Conservation (phyloP, 2,797 vertebrate species). For the Adrianichthys oophorus region DNA sequence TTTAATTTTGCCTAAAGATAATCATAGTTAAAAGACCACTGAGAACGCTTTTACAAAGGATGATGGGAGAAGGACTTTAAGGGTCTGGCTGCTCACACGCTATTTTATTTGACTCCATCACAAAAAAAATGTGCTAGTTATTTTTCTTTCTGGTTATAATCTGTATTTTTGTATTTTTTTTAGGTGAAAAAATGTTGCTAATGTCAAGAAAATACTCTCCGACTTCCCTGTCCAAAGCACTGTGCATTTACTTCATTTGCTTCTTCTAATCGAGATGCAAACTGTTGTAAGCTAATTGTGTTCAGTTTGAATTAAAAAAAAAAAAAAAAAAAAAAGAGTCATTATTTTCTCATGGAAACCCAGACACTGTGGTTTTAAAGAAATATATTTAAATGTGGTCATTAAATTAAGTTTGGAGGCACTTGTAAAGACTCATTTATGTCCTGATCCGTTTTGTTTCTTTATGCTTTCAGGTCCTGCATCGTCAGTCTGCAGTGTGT, state of each 20-base stretch:
- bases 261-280: not conserved
- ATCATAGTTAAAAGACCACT: no score
- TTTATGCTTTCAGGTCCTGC: not conserved
- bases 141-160: not conserved
- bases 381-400: not conserved
- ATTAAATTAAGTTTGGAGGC: not conserved
- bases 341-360: not conserved
- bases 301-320: not conserved
- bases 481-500: not conserved
- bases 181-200: not conserved
- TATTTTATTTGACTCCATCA: slow-evolving; percentile 19
- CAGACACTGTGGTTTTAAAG: not conserved
- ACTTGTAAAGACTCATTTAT: not conserved
- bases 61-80: not conserved
- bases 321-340: not conserved
- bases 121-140: not conserved
- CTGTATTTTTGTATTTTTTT: slow-evolving; percentile 1
- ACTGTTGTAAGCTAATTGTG: not conserved
- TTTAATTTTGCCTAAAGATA: no score
- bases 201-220: not conserved
- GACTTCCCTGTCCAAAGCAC: not conserved
- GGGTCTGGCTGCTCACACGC: slow-evolving; percentile 13
- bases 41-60: no score
- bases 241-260: not conserved
- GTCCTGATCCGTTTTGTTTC: not conserved